phyloP scores from a whole-genome alignment of 1,140 invertebrate species.

The Listronotus bonariensis region DNA sequence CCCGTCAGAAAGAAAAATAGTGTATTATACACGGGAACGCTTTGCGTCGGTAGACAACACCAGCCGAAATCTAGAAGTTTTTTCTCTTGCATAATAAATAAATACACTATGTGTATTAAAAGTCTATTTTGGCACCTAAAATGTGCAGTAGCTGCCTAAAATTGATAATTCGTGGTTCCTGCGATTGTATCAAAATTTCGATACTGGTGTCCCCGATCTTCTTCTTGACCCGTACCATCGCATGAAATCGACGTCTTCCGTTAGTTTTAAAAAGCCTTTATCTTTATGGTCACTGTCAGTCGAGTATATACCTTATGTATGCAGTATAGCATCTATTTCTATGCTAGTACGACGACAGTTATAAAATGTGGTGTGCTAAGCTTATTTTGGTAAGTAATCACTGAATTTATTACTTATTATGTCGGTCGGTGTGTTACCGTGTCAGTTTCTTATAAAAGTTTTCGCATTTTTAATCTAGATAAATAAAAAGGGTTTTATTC shows the following conservation, averaged over 20 bases:
- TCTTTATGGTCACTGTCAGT: slow-evolving; percentile 18
- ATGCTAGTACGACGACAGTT: slow-evolving; percentile 23
- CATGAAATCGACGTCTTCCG: slow-evolving; percentile 17
- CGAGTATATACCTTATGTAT: slow-evolving; percentile 24
- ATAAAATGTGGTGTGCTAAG: slow-evolving; percentile 21
- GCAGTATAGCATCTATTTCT: slow-evolving; percentile 24
- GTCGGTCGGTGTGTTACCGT: slow-evolving; percentile 9
- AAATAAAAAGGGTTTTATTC: no score
- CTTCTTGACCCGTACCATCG: slow-evolving; percentile 14
- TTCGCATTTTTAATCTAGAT: no score
- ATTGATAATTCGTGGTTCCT: background rate
- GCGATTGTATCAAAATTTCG: slow-evolving; percentile 2
- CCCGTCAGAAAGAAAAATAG: no score
- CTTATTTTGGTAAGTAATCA: slow-evolving; percentile 25
- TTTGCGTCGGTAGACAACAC: no score
- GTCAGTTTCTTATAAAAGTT: background rate
- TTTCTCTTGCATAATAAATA: no score
- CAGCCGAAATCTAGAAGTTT: no score
- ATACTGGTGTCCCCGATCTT: slow-evolving; percentile 10
- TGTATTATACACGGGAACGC: no score
- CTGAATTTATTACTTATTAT: slow-evolving; percentile 14
- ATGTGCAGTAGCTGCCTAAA: no score
- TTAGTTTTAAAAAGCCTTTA: slow-evolving; percentile 21
- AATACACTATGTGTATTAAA: no score
- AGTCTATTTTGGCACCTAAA: no score